Evolutionary conservation across 2,797 vertebrate species (phyloP), one percentile per base, ranked within the genome.

Genomic region (Toxotes lorentzi): DNA sequence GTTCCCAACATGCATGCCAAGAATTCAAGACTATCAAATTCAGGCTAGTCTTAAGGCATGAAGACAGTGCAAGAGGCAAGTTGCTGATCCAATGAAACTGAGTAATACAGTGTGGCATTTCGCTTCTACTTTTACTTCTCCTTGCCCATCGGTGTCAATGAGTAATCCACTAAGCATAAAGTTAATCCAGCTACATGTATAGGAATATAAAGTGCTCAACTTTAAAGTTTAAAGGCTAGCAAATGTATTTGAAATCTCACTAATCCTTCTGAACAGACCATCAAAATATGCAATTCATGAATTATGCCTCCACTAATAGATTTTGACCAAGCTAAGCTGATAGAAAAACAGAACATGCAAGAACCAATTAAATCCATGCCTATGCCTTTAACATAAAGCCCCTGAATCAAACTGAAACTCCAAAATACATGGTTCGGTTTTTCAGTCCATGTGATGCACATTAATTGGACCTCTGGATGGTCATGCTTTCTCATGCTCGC

Each of bases 91-190:
- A 45, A 48, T 58, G 41, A 10, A 23, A 24, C 38, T 56, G 32
- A 70, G 5, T n/a, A 45, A 14, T 21, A 47, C 8, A 8, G 51
- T 38, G 10, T n/a, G 27, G 7, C 7, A 7, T 40, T n/a, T 70
- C 10, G 40, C n/a, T 51, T 51, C 24, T 65, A 61, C 48, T 60
- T 60, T 48, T n/a, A 65, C 38, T 71, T 71, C 5, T 60, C 23
- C 54, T n/a, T 60, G 13, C 12, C 35, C 4, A 14, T 6, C 40
- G 11, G n/a, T 34, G 21, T 34, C 17, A 58, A 41, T 14, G 11
- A 35, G n/a, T 16, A 73, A 47, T 23, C 14, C 24, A 57, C 23
- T 24, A 7, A 16, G 2, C 8, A 13, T 50, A 32, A 41, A 38
- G 30, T 50, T 5, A 48, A 54, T 56, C 41, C 24, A 61, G 12